Percentiles rank a stretch among this genome's conserved stretches.
Evolutionary conservation across 2,113 vertebrate species (phyloP).

Genomic region (Oostethus manadensis): DNA sequence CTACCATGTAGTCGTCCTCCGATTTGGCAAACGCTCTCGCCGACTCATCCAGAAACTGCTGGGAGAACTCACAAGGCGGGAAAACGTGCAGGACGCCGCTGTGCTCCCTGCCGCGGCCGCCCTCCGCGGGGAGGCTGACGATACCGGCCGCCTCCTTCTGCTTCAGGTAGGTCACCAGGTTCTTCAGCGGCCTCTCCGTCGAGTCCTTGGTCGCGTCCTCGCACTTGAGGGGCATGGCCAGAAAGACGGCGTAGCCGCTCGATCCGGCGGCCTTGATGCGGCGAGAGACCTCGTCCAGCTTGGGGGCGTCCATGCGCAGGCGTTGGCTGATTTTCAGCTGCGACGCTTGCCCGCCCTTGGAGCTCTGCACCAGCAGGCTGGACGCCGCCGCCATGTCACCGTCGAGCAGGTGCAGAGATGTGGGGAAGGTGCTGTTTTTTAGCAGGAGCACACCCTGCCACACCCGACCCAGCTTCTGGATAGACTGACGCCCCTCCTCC

Average conservation of each 20-base stretch:
- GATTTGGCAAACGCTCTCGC: slow-evolving; percentile 95
- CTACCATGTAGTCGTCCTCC: slow-evolving; percentile 97
- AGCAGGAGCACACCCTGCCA: slow-evolving; percentile 96
- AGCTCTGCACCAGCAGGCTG: slow-evolving; percentile 80
- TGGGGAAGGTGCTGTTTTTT: slow-evolving; percentile 97
- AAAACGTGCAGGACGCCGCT: slow-evolving; percentile 95
- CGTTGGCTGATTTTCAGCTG: slow-evolving; percentile 98
- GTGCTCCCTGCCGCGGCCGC: slow-evolving; percentile 92
- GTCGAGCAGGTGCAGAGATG: slow-evolving; percentile 91
- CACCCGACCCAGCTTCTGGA: slow-evolving; percentile 79
- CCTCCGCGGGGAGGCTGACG: slow-evolving; percentile 93
- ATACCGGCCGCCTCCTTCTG: slow-evolving; percentile 99
- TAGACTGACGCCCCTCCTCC: slow-evolving; percentile 58
- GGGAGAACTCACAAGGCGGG: slow-evolving; percentile 96
- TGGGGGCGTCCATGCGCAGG: slow-evolving; percentile 93
- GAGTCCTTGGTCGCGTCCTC: slow-evolving; percentile 79
- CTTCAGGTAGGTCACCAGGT: slow-evolving; percentile 98
- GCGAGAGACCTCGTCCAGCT: slow-evolving; percentile 93
- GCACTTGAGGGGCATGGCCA: slow-evolving; percentile 83
- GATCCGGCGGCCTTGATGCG: slow-evolving; percentile 93
- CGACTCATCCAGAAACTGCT: slow-evolving; percentile 96
- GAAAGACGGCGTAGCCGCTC: slow-evolving; percentile 83
- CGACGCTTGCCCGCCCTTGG: slow-evolving; percentile 78
- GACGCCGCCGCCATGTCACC: slow-evolving; percentile 84
- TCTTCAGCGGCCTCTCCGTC: slow-evolving; percentile 91